Evolutionary conservation across 2,797 vertebrate species (phyloP).

Genomic region (Coilia nasus): DNA sequence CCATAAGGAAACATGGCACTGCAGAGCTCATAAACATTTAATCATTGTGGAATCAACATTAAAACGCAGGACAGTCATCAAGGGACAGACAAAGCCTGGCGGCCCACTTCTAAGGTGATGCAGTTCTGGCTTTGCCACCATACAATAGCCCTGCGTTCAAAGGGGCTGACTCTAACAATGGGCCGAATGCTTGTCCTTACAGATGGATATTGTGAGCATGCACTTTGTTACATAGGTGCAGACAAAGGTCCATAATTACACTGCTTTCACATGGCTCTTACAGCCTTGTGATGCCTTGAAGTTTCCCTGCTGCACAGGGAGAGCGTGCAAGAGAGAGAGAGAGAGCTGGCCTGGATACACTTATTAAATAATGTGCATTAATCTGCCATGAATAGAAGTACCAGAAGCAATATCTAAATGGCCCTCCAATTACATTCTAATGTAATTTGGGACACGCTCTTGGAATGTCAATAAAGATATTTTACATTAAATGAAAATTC

Average conservation of each 20-base stretch:
- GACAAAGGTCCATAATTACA: neutral
- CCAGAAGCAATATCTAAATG: conserved; percentile 62
- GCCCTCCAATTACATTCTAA: conserved; percentile 58
- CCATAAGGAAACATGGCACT: conserved; percentile 43
- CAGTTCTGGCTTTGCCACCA: neutral
- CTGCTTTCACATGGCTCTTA: neutral
- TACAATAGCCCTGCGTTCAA: neutral
- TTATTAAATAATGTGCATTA: conserved; percentile 58
- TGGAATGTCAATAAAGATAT: conserved; percentile 62
- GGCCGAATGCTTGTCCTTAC: neutral
- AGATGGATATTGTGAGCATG: neutral
- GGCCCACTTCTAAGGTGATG: conserved; percentile 58
- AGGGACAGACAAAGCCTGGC: conserved; percentile 63
- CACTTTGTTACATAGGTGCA: neutral
- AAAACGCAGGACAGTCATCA: conserved; percentile 53
- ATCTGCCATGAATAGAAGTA: conserved; percentile 52
- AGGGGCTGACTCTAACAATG: neutral
- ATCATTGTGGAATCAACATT: conserved; percentile 37
- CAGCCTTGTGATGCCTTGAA: neutral
- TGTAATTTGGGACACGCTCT: conserved; percentile 63
- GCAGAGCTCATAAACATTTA: conserved; percentile 58
- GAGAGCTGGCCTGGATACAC: conserved; percentile 27
- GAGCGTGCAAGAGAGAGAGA: neutral
- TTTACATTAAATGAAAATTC: conserved; percentile 37
- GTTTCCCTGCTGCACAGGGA: neutral